Conservation (phyloP, 1,140 invertebrate species). For the Zaprionus taronus region DNA sequence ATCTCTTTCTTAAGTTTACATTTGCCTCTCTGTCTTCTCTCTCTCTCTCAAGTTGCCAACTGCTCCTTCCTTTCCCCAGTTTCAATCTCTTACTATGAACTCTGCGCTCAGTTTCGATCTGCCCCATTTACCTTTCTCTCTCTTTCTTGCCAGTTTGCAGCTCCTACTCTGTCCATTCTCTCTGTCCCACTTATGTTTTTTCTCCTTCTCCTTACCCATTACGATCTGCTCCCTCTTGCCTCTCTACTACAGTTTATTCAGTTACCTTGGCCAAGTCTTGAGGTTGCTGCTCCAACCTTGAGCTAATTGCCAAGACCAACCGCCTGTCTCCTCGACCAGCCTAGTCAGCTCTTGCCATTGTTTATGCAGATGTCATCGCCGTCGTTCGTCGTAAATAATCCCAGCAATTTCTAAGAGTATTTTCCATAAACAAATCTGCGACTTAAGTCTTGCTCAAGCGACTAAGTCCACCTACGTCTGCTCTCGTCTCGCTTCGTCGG, state of each 20-base stretch:
- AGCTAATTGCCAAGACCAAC: conserved; percentile 17
- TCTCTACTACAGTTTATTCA: conserved; percentile 8
- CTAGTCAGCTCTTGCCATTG: conserved; percentile 5
- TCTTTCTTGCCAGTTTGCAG: conserved; percentile 6
- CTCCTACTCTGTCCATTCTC: not conserved
- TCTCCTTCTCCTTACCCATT: not conserved
- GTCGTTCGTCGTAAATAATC: conserved; percentile 15
- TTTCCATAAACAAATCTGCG: conserved; percentile 31
- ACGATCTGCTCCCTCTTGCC: not conserved
- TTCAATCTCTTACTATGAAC: not conserved
- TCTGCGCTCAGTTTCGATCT: too few relatives aligned
- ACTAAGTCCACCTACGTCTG: conserved; percentile 11
- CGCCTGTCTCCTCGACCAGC: not conserved
- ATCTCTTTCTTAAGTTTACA: too few relatives aligned
- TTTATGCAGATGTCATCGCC: conserved; percentile 36
- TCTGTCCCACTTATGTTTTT: not conserved
- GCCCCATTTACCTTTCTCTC: not conserved
- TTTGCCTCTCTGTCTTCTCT: too few relatives aligned
- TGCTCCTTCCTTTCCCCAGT: too few relatives aligned
- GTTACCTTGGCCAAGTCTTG: conserved; percentile 35
- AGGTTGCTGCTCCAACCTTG: conserved; percentile 24
- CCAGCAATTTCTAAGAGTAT: conserved; percentile 25
- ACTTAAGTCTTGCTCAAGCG: conserved; percentile 37
- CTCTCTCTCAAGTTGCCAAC: too few relatives aligned
- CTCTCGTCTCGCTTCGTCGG: conserved; percentile 2